phyloP scores from a whole-genome alignment of 1,140 invertebrate species.

The Lerema accius region DNA sequence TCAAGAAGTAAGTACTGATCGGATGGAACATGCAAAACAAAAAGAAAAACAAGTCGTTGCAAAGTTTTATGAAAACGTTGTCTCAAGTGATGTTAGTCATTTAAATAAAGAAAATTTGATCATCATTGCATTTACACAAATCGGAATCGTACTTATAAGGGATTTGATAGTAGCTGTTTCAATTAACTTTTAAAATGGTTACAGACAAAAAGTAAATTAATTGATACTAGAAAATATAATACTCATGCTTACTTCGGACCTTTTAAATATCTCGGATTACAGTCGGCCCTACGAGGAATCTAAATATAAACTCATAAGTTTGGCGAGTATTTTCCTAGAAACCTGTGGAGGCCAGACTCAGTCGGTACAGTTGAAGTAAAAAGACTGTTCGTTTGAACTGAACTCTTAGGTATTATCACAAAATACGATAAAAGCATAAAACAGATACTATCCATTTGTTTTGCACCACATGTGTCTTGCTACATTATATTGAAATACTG shows the following conservation, averaged over 20 bases:
- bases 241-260: not conserved
- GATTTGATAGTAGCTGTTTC: not conserved
- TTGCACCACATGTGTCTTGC: too few species aligned
- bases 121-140: too few species aligned
- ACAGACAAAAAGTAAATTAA: not conserved
- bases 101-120: not conserved
- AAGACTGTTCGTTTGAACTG: not conserved
- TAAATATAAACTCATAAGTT: slow-evolving; percentile 11
- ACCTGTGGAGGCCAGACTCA: slow-evolving; percentile 7
- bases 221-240: not conserved
- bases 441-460: too few species aligned
- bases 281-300: slow-evolving; percentile 14
- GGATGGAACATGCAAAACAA: slow-evolving; percentile 13
- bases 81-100: not conserved
- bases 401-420: too few species aligned
- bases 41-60: slow-evolving; percentile 9
- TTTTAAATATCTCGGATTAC: slow-evolving; percentile 12
- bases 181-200: not conserved
- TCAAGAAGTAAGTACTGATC: not conserved
- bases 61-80: slow-evolving; percentile 15
- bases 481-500: too few species aligned
- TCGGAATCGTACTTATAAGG: too few species aligned
- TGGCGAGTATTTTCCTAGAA: slow-evolving; percentile 22
- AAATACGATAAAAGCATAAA: too few species aligned
- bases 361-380: slow-evolving; percentile 4